Evolutionary conservation across 2,113 vertebrate species (phyloP).

Genomic region (Indicator indicator): DNA sequence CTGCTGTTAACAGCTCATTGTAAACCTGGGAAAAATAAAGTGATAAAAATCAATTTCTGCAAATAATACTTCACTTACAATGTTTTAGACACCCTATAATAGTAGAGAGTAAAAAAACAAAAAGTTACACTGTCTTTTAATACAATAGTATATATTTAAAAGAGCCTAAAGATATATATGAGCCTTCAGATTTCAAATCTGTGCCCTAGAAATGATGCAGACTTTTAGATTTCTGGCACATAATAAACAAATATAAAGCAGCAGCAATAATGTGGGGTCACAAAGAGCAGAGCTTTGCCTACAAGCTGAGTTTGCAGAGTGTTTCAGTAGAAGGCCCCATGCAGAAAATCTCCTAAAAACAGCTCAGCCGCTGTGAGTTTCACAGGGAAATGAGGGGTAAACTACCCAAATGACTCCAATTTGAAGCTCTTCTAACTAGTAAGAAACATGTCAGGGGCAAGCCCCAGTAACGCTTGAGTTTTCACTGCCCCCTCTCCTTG

Average conservation of each 20-base stretch:
- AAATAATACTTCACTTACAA: not conserved
- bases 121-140: not conserved
- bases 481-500: not conserved
- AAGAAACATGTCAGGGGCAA: fast-evolving
- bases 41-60: not conserved
- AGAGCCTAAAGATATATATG: not conserved
- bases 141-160: not conserved
- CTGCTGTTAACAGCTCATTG: not conserved
- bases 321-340: not conserved
- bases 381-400: not conserved
- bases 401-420: not conserved
- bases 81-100: not conserved
- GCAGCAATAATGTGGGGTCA: not conserved
- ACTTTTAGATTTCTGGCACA: not conserved
- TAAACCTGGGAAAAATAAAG: slow-evolving; percentile 12
- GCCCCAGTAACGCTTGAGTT: not conserved
- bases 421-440: not conserved
- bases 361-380: not conserved
- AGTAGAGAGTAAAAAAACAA: not conserved
- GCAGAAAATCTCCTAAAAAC: not conserved
- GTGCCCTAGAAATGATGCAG: not conserved
- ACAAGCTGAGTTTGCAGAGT: not conserved
- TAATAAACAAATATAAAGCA: not conserved
- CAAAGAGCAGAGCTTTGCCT: not conserved
- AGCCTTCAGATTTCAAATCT: not conserved